These are phyloP conservation scores for Spea bombifrons DNA, from an alignment of 2,113 vertebrate species.

Conservation along the genomic window DNA sequence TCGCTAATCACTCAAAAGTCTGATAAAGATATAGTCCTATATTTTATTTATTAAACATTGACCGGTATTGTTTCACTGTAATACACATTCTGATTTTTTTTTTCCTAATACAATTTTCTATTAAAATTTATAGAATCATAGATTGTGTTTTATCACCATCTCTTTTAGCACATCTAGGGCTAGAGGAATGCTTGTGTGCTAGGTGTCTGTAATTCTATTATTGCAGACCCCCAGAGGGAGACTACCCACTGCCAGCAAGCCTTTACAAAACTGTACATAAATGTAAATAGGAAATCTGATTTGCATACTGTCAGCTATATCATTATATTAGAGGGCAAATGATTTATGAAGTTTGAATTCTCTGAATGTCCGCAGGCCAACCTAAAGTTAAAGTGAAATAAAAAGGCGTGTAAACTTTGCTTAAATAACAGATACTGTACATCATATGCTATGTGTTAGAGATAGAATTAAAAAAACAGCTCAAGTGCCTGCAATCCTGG, in stretches of 20 bases:
- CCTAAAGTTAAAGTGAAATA: conserved; percentile 26
- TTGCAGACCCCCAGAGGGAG: background rate
- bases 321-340: conserved; percentile 14
- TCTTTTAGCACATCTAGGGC: background rate
- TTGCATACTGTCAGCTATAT: conserved; percentile 28
- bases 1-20: too few species aligned
- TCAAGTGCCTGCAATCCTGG: too few species aligned
- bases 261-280: background rate
- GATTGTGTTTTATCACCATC: too few species aligned
- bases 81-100: too few species aligned
- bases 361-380: conserved; percentile 14
- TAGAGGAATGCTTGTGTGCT: background rate
- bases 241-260: conserved; percentile 7
- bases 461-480: too few species aligned
- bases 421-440: background rate
- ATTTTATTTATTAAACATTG: too few species aligned
- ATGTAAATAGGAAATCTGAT: conserved; percentile 24
- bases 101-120: background rate
- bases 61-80: too few species aligned
- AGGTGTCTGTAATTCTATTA: conserved; percentile 20
- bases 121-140: background rate
- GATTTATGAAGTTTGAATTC: conserved; percentile 28
- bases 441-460: too few species aligned
- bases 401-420: conserved; percentile 5
- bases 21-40: too few species aligned